Base-by-base conservation (phyloP, 1,140 invertebrate genomes). In the silkworm (Bombyx mori) region DNA sequence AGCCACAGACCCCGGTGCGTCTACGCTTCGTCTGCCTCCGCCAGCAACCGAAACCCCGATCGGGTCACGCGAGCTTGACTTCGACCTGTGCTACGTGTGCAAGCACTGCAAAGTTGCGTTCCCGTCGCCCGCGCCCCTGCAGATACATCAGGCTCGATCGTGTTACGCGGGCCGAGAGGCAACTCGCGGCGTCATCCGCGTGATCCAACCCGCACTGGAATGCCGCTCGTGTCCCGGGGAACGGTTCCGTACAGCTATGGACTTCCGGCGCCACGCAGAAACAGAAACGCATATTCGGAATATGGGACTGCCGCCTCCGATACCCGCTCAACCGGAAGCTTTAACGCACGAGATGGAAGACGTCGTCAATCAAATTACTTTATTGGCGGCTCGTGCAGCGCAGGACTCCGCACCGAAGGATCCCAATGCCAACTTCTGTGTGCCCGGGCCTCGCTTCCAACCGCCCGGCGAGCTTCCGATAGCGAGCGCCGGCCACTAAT, bases 51-150 rank as follows among this genome's bases (percentile, higher is more conserved):
- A 86, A n/a, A 65, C 84, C 12, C 80, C 83, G 61, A 42, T 76
- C 69, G 66, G 82, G 64, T 61, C 88, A 63, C 66, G 88, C 63
- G 91, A 94, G 63, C 80, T 92, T 2, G 93, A 95, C 69, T 90
- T 92, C 48, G 95, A 96, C 73, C 89, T 95, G 18, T 95, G 94
- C 66, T 93, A 94, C 88, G 93, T 96, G 54, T 96, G 95, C 89
- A 94, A 95, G 75, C 93, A 94, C 73, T 96, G 95, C 81, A 93
- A 94, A 56, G 90, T 94, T 52, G 94, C 95, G 3, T 96, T 94
- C 85, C 91, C 93, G 1, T 90, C 91, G 48, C 92, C 94, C 54
- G 91, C 91, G n/a, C 91, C 92, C 5, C 89, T 95, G 52, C 85
- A 93, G 47, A 89, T 87, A 8, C 95, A 96, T 75, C 94, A 95